Conservation (phyloP, 2,797 vertebrate species). For the Loriculus beryllinus region DNA sequence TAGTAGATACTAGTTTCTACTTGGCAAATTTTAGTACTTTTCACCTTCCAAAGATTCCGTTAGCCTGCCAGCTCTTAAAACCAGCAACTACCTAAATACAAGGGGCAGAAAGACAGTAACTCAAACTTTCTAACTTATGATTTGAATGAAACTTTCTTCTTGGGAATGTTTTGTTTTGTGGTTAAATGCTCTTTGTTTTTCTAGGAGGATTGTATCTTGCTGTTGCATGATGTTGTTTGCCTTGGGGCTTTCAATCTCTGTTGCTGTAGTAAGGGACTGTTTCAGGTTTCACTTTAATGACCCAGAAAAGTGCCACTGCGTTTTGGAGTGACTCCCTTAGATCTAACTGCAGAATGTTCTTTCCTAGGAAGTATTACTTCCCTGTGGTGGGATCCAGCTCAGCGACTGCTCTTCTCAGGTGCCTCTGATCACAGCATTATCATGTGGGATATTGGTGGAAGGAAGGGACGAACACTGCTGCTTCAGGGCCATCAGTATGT, state of each 20-base stretch:
- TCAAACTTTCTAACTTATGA: neutral
- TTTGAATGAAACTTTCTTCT: neutral
- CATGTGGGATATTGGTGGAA: constrained; percentile 99
- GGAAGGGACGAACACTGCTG: constrained; percentile 89
- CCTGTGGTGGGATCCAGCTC: constrained; percentile 94
- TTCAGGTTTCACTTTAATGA: neutral
- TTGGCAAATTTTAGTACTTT: neutral
- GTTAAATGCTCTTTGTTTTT: neutral
- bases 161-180: neutral
- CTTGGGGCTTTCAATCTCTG: neutral
- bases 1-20: neutral
- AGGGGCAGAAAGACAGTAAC: neutral
- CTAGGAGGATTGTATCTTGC: neutral
- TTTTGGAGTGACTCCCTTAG: neutral
- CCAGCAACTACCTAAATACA: neutral
- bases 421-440: constrained; percentile 96
- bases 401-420: constrained; percentile 93
- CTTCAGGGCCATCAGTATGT: constrained; percentile 96
- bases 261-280: neutral
- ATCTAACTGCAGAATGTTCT: neutral
- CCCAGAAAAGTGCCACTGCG: neutral
- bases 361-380: constrained; percentile 85
- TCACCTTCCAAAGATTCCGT: neutral
- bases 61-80: neutral
- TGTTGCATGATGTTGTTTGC: neutral